Conservation (phyloP, 1,140 invertebrate genomes). For the Belonocnema kinseyi region DNA sequence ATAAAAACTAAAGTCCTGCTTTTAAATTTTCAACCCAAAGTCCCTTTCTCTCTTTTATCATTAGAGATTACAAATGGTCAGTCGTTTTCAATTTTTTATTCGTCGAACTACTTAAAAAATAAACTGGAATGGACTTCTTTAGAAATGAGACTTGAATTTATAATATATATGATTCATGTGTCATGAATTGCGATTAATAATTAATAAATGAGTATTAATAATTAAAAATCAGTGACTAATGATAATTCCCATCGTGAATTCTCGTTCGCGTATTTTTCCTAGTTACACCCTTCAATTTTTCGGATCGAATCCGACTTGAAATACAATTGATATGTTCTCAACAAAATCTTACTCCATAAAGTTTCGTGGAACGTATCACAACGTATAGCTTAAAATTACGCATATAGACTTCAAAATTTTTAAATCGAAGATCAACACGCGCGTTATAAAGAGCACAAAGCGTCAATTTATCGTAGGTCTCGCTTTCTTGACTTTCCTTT, state of each 20-base stretch:
- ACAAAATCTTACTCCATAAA: conserved; percentile 20
- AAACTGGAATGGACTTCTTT: not conserved
- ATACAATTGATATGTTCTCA: conserved; percentile 7
- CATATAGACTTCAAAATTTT: not conserved
- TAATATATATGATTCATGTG: not conserved
- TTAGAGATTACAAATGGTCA: not conserved
- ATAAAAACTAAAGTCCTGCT: too few relatives aligned
- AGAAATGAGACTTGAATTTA: not conserved
- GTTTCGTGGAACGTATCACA: conserved; percentile 1
- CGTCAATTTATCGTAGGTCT: conserved; percentile 1
- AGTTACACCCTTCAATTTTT: not conserved
- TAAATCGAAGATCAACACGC: conserved; percentile 16
- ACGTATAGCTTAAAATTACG: conserved; percentile 14
- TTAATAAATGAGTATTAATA: not conserved
- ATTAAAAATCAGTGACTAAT: not conserved
- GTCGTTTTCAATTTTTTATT: conserved; percentile 1
- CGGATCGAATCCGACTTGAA: not conserved
- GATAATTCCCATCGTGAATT: conserved; percentile 5
- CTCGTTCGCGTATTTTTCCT: conserved; percentile 9
- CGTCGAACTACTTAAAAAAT: not conserved
- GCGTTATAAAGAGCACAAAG: conserved; percentile 13
- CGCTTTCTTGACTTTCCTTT: not conserved
- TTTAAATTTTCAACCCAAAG: not conserved
- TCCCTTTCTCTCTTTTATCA: not conserved
- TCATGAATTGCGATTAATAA: not conserved